Conservation (phyloP, 2,113 vertebrate species). For the Psammodynastes pulverulentus region DNA sequence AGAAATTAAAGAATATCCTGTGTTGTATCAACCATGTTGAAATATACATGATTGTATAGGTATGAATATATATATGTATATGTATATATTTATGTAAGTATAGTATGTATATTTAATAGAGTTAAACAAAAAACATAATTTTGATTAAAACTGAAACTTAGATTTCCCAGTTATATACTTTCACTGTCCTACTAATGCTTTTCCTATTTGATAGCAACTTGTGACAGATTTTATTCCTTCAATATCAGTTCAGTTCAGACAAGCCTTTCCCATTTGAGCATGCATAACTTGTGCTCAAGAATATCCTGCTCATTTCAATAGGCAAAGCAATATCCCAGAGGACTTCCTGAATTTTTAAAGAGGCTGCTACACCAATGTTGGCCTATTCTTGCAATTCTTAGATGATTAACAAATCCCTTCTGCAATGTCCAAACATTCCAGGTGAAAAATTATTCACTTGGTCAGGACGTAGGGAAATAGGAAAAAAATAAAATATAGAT, state of each 20-base stretch:
- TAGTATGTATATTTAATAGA: background rate
- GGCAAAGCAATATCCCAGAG: background rate
- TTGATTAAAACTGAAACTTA: background rate
- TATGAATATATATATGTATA: too few species aligned
- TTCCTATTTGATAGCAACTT: background rate
- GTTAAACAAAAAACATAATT: background rate
- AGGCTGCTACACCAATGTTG: background rate
- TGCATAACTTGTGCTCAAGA: background rate
- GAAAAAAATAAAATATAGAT: background rate
- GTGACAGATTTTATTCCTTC: background rate
- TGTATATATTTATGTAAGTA: too few species aligned
- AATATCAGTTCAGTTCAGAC: background rate
- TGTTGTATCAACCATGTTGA: background rate
- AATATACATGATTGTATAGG: background rate
- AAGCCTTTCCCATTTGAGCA: background rate
- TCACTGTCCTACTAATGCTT: background rate
- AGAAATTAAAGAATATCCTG: background rate
- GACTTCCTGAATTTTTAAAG: background rate
- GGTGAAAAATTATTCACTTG: slow-evolving; percentile 8
- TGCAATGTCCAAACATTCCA: background rate
- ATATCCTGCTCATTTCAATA: background rate
- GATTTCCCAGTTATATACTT: too few species aligned
- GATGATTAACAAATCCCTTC: background rate
- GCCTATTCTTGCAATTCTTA: background rate
- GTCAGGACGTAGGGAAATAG: background rate